Conservation (phyloP, 2,888 invertebrate species). For the Spodoptera exigua region DNA sequence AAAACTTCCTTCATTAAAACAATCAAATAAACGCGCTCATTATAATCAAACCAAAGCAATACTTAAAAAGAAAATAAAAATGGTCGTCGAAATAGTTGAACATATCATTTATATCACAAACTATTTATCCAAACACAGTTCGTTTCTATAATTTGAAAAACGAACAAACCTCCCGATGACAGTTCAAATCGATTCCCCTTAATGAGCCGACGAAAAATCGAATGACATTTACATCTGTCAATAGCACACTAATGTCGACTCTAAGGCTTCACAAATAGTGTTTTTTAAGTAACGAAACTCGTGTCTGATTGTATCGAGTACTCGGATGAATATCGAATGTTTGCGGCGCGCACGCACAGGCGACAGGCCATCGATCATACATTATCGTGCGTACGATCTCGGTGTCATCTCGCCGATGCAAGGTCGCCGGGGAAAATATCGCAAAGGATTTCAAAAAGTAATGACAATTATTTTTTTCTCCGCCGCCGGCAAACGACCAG, state of each 20-base stretch:
- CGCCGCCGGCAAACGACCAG: conserved; percentile 30
- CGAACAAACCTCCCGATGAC: conserved; percentile 64
- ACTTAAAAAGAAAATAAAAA: conserved; percentile 11
- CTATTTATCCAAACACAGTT: conserved; percentile 50
- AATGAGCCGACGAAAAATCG: conserved; percentile 69
- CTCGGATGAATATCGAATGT: conserved; percentile 61
- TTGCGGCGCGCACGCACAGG: conserved; percentile 64
- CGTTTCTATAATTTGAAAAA: conserved; percentile 53
- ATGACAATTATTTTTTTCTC: conserved; percentile 40
- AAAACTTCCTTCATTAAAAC: too few species aligned
- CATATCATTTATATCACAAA: conserved; percentile 42
- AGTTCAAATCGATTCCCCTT: conserved; percentile 67
- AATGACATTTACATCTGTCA: conserved; percentile 65
- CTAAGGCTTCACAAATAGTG: conserved; percentile 55
- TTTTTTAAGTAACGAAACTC: conserved; percentile 57
- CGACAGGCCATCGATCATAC: conserved; percentile 76
- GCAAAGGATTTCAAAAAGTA: conserved; percentile 33
- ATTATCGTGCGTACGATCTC: conserved; percentile 70
- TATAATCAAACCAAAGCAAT: conserved; percentile 15
- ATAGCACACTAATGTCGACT: conserved; percentile 54
- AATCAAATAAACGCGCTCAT: too few species aligned
- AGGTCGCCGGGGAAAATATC: conserved; percentile 66
- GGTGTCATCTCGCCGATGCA: conserved; percentile 70
- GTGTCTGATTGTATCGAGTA: conserved; percentile 65
- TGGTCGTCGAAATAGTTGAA: conserved; percentile 18